phyloP scores from a whole-genome alignment of 2,888 invertebrate genomes.

The Anticlea derivata region DNA sequence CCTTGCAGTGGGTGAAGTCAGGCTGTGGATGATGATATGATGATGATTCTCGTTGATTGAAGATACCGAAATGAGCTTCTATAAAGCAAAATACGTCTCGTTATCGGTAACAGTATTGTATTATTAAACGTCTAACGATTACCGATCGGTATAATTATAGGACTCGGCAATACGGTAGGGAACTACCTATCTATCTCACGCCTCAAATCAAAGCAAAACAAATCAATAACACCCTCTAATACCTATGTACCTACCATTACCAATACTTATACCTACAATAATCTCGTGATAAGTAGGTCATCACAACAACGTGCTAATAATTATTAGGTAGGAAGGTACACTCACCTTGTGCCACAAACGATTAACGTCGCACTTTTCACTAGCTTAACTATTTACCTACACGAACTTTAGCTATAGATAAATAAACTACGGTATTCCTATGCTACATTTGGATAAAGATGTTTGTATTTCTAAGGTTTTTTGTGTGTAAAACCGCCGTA shows the following conservation, averaged over 20 bases:
- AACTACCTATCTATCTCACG: too few species aligned
- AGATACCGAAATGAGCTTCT: too few species aligned
- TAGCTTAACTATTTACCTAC: slow-evolving; percentile 12
- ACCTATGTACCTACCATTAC: slow-evolving; percentile 7
- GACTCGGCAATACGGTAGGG: too few species aligned
- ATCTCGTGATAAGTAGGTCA: slow-evolving; percentile 69
- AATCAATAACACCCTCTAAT: slow-evolving; percentile 12
- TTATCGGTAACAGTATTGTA: too few species aligned
- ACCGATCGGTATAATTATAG: too few species aligned
- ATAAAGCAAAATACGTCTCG: too few species aligned
- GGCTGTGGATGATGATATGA: too few species aligned
- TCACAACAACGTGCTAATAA: slow-evolving; percentile 74
- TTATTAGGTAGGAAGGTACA: slow-evolving; percentile 51
- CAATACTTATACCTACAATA: slow-evolving; percentile 2
- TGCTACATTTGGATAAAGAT: slow-evolving; percentile 20
- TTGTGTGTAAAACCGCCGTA: slow-evolving; percentile 53
- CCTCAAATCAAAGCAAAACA: slow-evolving; percentile 11
- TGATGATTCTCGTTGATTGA: too few species aligned
- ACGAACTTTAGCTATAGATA: background rate
- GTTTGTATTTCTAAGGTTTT: slow-evolving; percentile 36
- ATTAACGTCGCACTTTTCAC: slow-evolving; percentile 60
- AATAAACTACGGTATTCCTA: slow-evolving; percentile 1
- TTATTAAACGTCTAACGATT: too few species aligned
- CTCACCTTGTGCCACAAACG: slow-evolving; percentile 64
- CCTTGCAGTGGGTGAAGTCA: too few species aligned